These are phyloP conservation scores for Margaritifera margaritifera DNA, from an alignment of 2,888 invertebrate genomes.

Conservation along the genomic window DNA sequence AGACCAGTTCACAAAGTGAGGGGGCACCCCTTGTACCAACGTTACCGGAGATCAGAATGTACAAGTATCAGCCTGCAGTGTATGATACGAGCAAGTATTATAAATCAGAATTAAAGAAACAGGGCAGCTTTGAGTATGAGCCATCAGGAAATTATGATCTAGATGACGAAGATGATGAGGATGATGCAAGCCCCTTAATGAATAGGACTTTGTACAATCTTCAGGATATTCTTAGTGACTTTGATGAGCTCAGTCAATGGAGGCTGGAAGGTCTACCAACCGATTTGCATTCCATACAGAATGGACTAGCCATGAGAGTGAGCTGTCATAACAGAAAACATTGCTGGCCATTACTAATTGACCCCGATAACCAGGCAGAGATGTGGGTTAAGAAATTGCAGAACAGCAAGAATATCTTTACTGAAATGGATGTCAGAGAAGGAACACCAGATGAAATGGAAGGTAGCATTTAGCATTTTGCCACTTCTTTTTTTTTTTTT, in stretches of 20 bases:
- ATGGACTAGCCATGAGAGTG: slow-evolving; percentile 66
- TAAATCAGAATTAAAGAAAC: slow-evolving; percentile 59
- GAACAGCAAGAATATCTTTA: slow-evolving; percentile 55
- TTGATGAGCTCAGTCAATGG: slow-evolving; percentile 69
- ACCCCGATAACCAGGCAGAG: slow-evolving; percentile 70
- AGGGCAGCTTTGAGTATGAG: slow-evolving; percentile 59
- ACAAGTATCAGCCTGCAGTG: slow-evolving; percentile 59
- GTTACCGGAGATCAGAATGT: slow-evolving; percentile 53
- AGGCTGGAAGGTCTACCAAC: slow-evolving; percentile 60
- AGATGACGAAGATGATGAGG: slow-evolving; percentile 59
- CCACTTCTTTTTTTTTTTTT: not conserved
- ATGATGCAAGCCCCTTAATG: slow-evolving; percentile 54
- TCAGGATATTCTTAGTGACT: slow-evolving; percentile 63
- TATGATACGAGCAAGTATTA: slow-evolving; percentile 65
- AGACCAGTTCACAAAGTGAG: slow-evolving; percentile 39
- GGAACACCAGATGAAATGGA: slow-evolving; percentile 42
- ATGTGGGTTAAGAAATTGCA: slow-evolving; percentile 67
- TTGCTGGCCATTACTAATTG: slow-evolving; percentile 70
- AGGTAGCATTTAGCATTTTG: slow-evolving; percentile 21
- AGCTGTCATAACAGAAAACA: slow-evolving; percentile 62
- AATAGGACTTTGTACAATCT: slow-evolving; percentile 60
- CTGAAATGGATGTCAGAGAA: slow-evolving; percentile 51
- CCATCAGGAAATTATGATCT: slow-evolving; percentile 42
- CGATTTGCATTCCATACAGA: slow-evolving; percentile 69
- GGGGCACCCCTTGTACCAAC: slow-evolving; percentile 25